Evolutionary conservation across 2,888 invertebrate genomes (phyloP), one percentile per base, ranked within the genome.

Genomic region (Microplitis manilae): DNA sequence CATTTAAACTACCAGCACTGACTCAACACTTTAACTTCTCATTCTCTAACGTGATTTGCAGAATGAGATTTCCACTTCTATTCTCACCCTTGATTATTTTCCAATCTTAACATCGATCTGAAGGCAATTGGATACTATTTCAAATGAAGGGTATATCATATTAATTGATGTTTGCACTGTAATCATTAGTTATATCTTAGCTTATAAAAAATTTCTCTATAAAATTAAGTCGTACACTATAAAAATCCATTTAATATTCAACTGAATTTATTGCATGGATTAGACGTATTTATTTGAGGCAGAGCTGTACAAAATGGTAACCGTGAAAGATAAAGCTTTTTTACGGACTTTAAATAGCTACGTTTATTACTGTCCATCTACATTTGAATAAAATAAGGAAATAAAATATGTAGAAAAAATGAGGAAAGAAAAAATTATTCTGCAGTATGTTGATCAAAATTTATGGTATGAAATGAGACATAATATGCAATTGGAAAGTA

Each of bases 91-190:
- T 64, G 50, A 72, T 72, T 64, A 39, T 72, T 41, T 5, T 73
- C n/a, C 62, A 73, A 67, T n/a, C 62, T 64, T 64, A 73, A 73
- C 73, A 73, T 17, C 62, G 64, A 73, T 50, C 50, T 50, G 13
- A 50, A 50, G 50, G 50, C 50, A 50, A 50, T 50, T 50, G 50
- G 50, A 13, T 50, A 50, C 13, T 7, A 50, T 50, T 50, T 50
- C 13, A 50, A 50, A 8, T 50, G 4, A 50, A 50, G 50, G 13
- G 13, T 13, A 50, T 50, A 50, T 50, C 50, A 50, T 50, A 13
- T 50, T 50, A 13, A 13, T 50, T 50, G 8, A 1, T 13, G 50
- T 50, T 50, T 50, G 13, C 50, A 13, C 13, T 13, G 1, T 13
- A 50, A 50, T 50, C 50, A 13, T 50, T 50, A 50, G 9, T 50